Base-by-base conservation (phyloP, 2,888 invertebrate species). In the Trissonchulus sp. region DNA sequence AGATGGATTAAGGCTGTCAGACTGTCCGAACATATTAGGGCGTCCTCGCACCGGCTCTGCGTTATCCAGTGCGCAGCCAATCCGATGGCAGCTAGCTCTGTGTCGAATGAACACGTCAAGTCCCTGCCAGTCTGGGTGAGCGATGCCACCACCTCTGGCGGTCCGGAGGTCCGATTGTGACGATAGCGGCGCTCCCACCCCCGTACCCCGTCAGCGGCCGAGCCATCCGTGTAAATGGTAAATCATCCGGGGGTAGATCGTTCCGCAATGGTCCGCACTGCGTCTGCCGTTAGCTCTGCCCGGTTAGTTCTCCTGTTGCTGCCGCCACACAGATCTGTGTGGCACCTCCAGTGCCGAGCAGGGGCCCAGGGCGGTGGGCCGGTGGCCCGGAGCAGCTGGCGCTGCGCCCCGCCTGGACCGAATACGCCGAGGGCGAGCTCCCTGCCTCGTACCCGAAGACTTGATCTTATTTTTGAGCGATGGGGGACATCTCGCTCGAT, bases 161-260 rank as follows among this genome's bases (percentile, higher is more conserved):
- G 18, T 60, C 60, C 60, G 60, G 18, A 23, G 18, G 18, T 23
- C 60, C 60, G n/a, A 60, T 60, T n/a, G 60, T 60, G n/a, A 60
- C n/a, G n/a, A 23, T n/a, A 23, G n/a, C n/a, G 60, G 18, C 60
- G 60, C 60, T n/a, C 18, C 60, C 18, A 60, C 18, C n/a, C n/a
- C n/a, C 18, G 18, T 18, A n/a, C n/a, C 18, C 60, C 60, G 18
- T 60, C 60, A 60, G 18, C 60, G 18, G n/a, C 60, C n/a, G 60
- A 60, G 18, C 60, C 60, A n/a, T 60, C 60, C 18, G 60, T 60
- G n/a, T 60, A 60, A 60, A 60, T 60, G n/a, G n/a, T 60, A n/a
- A 60, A n/a, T 23, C n/a, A 18, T 23, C 60, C 18, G n/a, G 18
- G 60, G n/a, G 18, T 60, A 60, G n/a, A 60, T n/a, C 60, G 18